Evolutionary conservation across 2,113 vertebrate genomes (phyloP).

Genomic region (Phalacrocorax brasilianus): DNA sequence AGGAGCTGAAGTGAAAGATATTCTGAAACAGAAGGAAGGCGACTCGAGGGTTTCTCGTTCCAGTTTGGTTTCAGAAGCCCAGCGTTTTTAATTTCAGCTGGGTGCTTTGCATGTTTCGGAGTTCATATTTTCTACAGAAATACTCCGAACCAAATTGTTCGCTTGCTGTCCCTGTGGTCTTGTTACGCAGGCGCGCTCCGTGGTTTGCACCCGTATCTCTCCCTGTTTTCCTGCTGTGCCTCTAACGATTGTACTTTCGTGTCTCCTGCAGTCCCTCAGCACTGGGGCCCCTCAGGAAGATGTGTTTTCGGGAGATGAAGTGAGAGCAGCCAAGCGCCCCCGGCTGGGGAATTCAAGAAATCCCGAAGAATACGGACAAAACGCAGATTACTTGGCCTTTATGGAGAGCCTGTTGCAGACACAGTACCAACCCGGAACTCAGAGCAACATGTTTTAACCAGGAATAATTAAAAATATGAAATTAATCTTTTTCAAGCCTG

Average conservation of each 20-base stretch:
- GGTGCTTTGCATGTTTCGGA: not conserved
- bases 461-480: not conserved
- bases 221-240: not conserved
- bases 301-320: slow-evolving; percentile 74
- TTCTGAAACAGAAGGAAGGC: not conserved
- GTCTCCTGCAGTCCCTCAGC: slow-evolving; percentile 77
- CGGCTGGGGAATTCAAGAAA: slow-evolving; percentile 70
- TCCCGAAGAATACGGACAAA: slow-evolving; percentile 63
- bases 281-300: slow-evolving; percentile 73
- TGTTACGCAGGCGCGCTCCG: rapidly evolving
- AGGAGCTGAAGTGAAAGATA: not conserved
- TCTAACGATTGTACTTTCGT: not conserved
- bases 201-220: rapidly evolving
- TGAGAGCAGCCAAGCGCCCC: slow-evolving; percentile 86
- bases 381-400: slow-evolving; percentile 81
- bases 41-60: not conserved
- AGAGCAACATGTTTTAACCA: slow-evolving; percentile 66
- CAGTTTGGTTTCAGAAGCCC: not conserved
- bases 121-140: not conserved
- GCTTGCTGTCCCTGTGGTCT: not conserved
- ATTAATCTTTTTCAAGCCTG: slow-evolving; percentile 40
- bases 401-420: slow-evolving; percentile 86
- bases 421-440: slow-evolving; percentile 75
- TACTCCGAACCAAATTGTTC: rapidly evolving
- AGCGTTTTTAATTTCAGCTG: not conserved